These are phyloP conservation scores for Papilio machaon DNA, from an alignment of 1,140 invertebrate genomes.

Conservation along the genomic window DNA sequence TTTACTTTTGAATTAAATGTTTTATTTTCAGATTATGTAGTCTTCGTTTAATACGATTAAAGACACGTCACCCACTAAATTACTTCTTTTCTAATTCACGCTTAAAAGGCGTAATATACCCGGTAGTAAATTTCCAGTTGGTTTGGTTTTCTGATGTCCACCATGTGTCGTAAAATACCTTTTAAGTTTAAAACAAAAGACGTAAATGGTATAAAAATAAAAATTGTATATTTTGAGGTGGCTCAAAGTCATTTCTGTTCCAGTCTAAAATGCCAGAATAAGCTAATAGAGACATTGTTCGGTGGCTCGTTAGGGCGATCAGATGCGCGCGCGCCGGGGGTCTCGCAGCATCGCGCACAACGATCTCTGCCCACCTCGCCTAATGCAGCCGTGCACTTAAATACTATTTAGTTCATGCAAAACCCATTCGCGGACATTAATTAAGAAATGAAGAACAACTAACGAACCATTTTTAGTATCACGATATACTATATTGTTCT, in stretches of 20 bases:
- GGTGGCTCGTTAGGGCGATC: constrained; percentile 72
- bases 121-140: too few relatives aligned
- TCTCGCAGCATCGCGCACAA: constrained; percentile 52
- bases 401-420: constrained; percentile 36
- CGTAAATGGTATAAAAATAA: not conserved
- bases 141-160: too few relatives aligned
- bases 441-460: constrained; percentile 35
- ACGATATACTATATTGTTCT: not conserved
- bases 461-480: constrained; percentile 8
- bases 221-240: not conserved
- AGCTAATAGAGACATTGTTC: constrained; percentile 81
- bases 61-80: too few relatives aligned
- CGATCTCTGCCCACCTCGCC: constrained; percentile 46
- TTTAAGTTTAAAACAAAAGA: not conserved
- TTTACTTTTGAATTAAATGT: too few relatives aligned
- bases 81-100: too few relatives aligned
- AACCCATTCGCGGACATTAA: constrained; percentile 20
- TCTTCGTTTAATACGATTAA: too few relatives aligned
- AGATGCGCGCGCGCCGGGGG: constrained; percentile 69
- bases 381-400: constrained; percentile 36
- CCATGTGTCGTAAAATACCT: too few relatives aligned
- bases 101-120: too few relatives aligned
- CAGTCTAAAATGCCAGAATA: constrained; percentile 64
- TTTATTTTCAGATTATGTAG: too few relatives aligned
- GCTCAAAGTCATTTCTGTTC: constrained; percentile 53